These are phyloP conservation scores for Henricia sp. DNA, from an alignment of 53 echinoderm and acorn worm genomes.

Conservation along the genomic window DNA sequence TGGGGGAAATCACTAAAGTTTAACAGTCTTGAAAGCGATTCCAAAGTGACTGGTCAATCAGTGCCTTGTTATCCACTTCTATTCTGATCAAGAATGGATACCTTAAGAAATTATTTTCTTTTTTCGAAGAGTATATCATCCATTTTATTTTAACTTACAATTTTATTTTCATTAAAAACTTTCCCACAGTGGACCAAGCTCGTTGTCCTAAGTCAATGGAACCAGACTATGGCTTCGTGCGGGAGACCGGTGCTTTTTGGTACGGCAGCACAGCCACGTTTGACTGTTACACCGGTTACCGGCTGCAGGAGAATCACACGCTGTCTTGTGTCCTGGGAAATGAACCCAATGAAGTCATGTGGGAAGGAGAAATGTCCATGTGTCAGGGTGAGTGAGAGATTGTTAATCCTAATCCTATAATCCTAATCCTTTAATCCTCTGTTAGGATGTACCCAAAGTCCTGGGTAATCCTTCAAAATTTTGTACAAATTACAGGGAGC, in stretches of 20 bases:
- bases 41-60: too few species aligned
- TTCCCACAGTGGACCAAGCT: constrained; percentile 24
- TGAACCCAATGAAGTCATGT: constrained; percentile 6
- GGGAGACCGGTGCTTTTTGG: constrained; percentile 30
- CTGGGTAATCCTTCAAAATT: too few species aligned
- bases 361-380: neutral
- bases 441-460: too few species aligned
- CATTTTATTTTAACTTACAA: neutral
- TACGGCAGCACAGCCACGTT: constrained; percentile 40
- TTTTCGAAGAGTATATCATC: neutral
- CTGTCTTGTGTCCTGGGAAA: constrained; percentile 10
- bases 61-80: too few species aligned
- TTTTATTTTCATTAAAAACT: neutral
- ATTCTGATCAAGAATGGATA: too few species aligned
- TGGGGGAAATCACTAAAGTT: too few species aligned
- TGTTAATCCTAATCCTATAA: neutral
- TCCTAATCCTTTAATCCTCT: too few species aligned
- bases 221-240: constrained; percentile 31
- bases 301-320: neutral
- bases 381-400: neutral
- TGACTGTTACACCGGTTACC: constrained; percentile 29
- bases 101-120: neutral
- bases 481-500: too few species aligned
- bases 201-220: constrained; percentile 17
- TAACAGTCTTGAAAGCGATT: too few species aligned